Conservation (phyloP, 2,113 vertebrate genomes). For the Globicephala melas region DNA sequence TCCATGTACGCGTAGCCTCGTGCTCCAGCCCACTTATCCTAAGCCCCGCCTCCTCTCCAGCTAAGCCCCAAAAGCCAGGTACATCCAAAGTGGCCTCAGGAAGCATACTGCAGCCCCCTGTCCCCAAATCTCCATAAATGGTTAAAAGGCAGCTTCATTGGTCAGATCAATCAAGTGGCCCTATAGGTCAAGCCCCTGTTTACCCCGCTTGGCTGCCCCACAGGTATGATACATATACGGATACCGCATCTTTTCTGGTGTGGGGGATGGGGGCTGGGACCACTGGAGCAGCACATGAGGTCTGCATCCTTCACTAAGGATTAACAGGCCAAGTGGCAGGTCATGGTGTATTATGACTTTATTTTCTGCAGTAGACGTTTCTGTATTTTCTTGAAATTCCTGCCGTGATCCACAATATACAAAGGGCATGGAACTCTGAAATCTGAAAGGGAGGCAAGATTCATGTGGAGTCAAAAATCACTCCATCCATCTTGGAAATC, state of each 20-base stretch:
- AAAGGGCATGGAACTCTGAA: not conserved
- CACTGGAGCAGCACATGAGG: accelerated
- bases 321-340: not conserved
- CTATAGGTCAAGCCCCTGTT: not conserved
- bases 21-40: not conserved
- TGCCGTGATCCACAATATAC: not conserved
- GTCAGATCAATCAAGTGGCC: not conserved
- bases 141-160: not conserved
- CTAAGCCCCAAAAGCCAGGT: not conserved
- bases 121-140: no score
- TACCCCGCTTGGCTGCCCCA: not conserved
- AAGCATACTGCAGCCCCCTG: accelerated
- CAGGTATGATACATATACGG: accelerated
- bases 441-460: not conserved
- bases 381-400: not conserved
- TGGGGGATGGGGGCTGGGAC: not conserved
- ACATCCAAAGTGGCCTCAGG: not conserved
- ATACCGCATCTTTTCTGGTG: not conserved
- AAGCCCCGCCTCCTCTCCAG: not conserved
- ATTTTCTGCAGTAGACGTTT: not conserved
- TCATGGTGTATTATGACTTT: not conserved
- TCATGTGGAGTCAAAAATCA: not conserved
- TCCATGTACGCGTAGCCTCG: not conserved
- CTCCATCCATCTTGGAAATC: not conserved
- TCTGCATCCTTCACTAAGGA: not conserved